phyloP scores from a whole-genome alignment of 2,888 invertebrate species.

The Leucophora obtusa region DNA sequence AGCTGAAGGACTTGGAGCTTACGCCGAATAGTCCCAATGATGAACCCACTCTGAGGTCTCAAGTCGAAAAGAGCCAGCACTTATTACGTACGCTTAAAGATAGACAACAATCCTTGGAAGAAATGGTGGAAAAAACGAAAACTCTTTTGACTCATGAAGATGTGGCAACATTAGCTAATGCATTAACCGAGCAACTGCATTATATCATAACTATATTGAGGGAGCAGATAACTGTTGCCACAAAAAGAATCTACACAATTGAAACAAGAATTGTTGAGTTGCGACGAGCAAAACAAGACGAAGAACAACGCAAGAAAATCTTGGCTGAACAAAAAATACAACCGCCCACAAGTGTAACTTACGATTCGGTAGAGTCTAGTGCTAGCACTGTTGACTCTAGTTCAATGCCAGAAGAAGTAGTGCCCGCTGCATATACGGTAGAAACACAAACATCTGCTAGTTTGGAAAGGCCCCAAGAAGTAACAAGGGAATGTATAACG shows the following conservation, averaged over 20 bases:
- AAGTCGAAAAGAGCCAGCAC: constrained; percentile 80
- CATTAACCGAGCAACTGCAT: constrained; percentile 81
- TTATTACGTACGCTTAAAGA: constrained; percentile 80
- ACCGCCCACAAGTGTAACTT: constrained; percentile 64
- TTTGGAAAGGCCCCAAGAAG: constrained; percentile 75
- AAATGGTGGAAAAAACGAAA: constrained; percentile 79
- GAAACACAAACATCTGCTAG: constrained; percentile 86
- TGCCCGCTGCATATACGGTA: constrained; percentile 77
- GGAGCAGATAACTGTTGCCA: constrained; percentile 83
- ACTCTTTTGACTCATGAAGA: constrained; percentile 79
- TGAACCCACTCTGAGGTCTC: constrained; percentile 79
- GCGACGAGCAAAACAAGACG: constrained; percentile 70
- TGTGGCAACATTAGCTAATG: constrained; percentile 78
- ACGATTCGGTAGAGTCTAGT: constrained; percentile 74
- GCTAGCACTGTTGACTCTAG: constrained; percentile 83
- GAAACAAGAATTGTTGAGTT: constrained; percentile 73
- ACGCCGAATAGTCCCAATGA: constrained; percentile 77
- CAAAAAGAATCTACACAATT: constrained; percentile 81
- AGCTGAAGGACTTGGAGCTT: constrained; percentile 71
- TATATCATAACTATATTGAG: constrained; percentile 81
- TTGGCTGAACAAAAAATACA: constrained; percentile 71
- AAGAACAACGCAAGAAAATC: constrained; percentile 70
- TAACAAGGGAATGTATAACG: constrained; percentile 71
- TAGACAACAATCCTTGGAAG: constrained; percentile 79
- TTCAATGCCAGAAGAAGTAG: constrained; percentile 84